A percentile compares a stretch with the other conserved stretches of the same genome.
These are phyloP conservation scores for Metaphire vulgaris DNA, from an alignment of 1,140 invertebrate species.

Conservation along the genomic window DNA sequence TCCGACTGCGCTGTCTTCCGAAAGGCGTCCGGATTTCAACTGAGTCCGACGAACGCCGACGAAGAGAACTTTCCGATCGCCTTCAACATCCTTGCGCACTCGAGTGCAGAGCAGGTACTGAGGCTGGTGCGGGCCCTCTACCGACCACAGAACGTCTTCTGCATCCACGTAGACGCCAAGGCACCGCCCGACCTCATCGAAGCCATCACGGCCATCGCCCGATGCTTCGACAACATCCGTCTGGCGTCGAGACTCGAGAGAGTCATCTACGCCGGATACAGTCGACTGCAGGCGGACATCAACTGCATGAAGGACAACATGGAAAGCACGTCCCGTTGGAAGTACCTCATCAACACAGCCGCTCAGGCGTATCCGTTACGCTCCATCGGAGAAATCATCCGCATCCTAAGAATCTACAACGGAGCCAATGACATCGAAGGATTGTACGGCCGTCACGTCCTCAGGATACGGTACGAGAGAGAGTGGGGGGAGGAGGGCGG, in stretches of 20 bases:
- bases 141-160: slow-evolving; percentile 42
- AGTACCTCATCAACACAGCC: slow-evolving; percentile 39
- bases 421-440: too few relatives aligned
- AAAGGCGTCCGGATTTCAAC: slow-evolving; percentile 21
- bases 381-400: slow-evolving; percentile 37
- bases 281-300: slow-evolving; percentile 32
- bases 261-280: slow-evolving; percentile 32
- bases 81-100: slow-evolving; percentile 18
- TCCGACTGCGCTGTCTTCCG: too few relatives aligned
- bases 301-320: slow-evolving; percentile 34
- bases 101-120: slow-evolving; percentile 29
- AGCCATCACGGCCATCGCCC: slow-evolving; percentile 33
- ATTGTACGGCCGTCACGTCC: slow-evolving; percentile 34
- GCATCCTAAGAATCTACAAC: slow-evolving; percentile 36
- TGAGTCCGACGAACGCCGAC: slow-evolving; percentile 10
- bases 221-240: slow-evolving; percentile 44
- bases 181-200: slow-evolving; percentile 23
- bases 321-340: slow-evolving; percentile 32
- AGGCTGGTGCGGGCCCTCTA: slow-evolving; percentile 39
- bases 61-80: slow-evolving; percentile 25
- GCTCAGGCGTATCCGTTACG: slow-evolving; percentile 36
- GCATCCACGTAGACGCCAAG: slow-evolving; percentile 42
- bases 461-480: slow-evolving; percentile 23
- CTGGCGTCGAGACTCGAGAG: slow-evolving; percentile 32
- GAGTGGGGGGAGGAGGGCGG: slow-evolving; percentile 11